These are phyloP conservation scores for Drosophila sturtevanti DNA, from an alignment of 1,140 invertebrate genomes.

Conservation along the genomic window DNA sequence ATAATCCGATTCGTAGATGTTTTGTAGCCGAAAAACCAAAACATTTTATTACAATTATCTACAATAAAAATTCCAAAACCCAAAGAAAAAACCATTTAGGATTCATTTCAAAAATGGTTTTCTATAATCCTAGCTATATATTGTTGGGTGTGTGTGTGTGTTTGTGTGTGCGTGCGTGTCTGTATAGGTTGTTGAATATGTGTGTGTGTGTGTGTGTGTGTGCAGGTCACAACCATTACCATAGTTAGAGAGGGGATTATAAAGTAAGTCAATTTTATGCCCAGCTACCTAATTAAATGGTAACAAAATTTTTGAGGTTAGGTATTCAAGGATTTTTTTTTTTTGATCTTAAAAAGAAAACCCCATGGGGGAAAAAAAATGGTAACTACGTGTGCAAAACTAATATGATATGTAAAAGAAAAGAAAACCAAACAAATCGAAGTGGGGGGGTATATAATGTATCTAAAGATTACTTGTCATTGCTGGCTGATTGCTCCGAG, in stretches of 20 bases:
- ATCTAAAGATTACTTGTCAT: conserved; percentile 67
- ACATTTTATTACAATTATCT: too few relatives aligned
- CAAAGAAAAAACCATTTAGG: too few relatives aligned
- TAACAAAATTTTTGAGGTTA: not conserved
- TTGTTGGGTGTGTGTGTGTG: too few relatives aligned
- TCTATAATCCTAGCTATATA: too few relatives aligned
- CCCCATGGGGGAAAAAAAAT: not conserved
- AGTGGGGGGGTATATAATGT: not conserved
- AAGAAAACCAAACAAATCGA: conserved; percentile 6
- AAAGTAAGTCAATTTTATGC: not conserved
- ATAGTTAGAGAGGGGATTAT: not conserved
- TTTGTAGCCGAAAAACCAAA: too few relatives aligned
- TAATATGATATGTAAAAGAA: conserved; percentile 14
- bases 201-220: not conserved
- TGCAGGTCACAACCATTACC: not conserved
- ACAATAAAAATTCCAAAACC: too few relatives aligned
- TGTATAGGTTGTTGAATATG: not conserved
- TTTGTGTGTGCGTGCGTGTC: not conserved
- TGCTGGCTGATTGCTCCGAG: conserved; percentile 32
- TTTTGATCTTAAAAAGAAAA: not conserved
- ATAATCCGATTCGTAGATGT: too few relatives aligned
- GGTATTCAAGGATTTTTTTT: not conserved
- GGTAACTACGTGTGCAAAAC: not conserved
- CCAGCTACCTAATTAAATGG: not conserved
- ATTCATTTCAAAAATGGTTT: too few relatives aligned